phyloP scores from a whole-genome alignment of 2,888 invertebrate genomes.

The Lochmaea crataegi region DNA sequence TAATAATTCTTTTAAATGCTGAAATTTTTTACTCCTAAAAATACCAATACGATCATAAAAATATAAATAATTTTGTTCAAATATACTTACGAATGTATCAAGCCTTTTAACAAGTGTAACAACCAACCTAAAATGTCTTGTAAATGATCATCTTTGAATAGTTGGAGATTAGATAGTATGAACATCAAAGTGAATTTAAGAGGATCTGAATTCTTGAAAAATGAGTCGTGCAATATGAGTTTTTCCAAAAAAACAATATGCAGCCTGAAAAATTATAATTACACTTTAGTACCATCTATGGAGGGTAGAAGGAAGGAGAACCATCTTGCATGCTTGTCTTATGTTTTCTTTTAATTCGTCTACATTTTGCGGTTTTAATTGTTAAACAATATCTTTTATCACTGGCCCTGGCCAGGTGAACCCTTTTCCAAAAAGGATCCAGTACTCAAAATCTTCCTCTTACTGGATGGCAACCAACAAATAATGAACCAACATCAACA shows the following conservation, averaged over 20 bases:
- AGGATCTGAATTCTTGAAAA: conserved; percentile 37
- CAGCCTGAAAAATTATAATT: conserved; percentile 35
- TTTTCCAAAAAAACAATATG: conserved; percentile 36
- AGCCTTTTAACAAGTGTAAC: conserved; percentile 37
- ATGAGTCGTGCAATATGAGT: conserved; percentile 38
- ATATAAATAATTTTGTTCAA: not conserved
- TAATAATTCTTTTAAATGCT: conserved; percentile 14
- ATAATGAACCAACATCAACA: no score
- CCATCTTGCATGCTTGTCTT: no score
- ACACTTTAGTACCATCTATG: not conserved
- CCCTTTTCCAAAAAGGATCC: no score
- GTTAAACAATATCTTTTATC: no score
- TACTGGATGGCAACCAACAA: no score
- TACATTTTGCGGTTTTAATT: no score
- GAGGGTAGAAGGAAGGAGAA: no score
- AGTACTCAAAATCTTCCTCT: no score
- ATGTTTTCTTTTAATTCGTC: no score
- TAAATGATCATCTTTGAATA: conserved; percentile 32
- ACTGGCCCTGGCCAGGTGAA: no score
- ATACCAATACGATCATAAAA: not conserved
- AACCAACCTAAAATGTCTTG: conserved; percentile 37
- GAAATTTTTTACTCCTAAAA: conserved; percentile 31
- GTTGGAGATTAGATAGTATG: conserved; percentile 31
- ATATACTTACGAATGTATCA: conserved; percentile 40
- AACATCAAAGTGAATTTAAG: conserved; percentile 40